Base-by-base conservation (phyloP, 2,888 invertebrate species). In the Anthophora plumipes region DNA sequence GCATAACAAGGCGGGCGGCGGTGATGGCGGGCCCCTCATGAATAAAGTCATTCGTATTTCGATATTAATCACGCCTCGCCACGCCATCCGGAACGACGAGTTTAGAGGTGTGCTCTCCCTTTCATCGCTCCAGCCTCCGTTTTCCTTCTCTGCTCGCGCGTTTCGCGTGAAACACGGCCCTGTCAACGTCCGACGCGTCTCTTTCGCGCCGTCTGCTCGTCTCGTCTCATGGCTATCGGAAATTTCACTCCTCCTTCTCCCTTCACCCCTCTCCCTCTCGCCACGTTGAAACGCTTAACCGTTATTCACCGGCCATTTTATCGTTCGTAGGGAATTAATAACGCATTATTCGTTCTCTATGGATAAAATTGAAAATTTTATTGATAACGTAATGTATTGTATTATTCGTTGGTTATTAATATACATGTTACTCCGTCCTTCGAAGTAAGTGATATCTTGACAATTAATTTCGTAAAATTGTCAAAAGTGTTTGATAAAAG, bases 21-120 rank as follows among this genome's bases (percentile, higher is more conserved):
- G n/a, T n/a, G n/a, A n/a, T 43, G 64, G 74, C 31, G 31, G 31
- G 31, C 74, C 73, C 80, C 82, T 88, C 89, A 89, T 91, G 92
- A 92, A 92, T 92, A 90, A 90, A 91, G 87, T 92, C 90, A 91
- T 91, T 92, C 90, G 86, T 83, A 90, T 91, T 92, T 91, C 84
- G 87, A 82, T 88, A 90, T 92, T 91, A 92, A 91, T 91, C 90
- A 90, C 88, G 89, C 89, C 84, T 89, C 89, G 90, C 82, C 89
- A 87, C 84, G 66, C 78, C 73, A 67, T 43, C 60, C 64, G 73
- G 74, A 83, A 77, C 82, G 74, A 67, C 77, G 77, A 79, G 71
- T 77, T 80, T 81, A 61, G 50, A 69, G 64, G 25, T 48, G 67
- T 68, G 67, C 54, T 55, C 67, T 57, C 77, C 73, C 80, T 69